Evolutionary conservation across 2,113 vertebrate species (phyloP).

Genomic region (Paralichthys olivaceus): DNA sequence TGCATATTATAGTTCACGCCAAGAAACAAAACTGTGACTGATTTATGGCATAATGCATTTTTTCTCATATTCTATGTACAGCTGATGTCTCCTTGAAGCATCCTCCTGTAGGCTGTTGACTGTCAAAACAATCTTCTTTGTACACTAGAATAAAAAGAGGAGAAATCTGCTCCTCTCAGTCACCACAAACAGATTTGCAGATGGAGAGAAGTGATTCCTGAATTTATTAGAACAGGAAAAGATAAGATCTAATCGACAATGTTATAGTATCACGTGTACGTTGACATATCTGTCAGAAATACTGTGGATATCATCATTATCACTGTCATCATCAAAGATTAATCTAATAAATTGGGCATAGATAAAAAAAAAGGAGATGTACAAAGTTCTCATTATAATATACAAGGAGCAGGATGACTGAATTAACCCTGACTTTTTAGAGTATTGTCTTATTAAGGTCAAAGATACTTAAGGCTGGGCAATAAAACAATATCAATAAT

Average conservation of each 20-base stretch:
- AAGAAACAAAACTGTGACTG: neutral
- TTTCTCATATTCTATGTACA: neutral
- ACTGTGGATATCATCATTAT: too few species aligned
- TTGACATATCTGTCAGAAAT: too few species aligned
- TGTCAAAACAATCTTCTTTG: neutral
- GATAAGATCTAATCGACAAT: neutral
- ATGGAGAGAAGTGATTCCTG: neutral
- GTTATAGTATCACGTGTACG: too few species aligned
- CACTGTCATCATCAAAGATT: too few species aligned
- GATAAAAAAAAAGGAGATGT: too few species aligned
- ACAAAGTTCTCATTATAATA: too few species aligned
- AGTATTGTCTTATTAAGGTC: too few species aligned
- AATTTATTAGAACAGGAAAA: neutral
- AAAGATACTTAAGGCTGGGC: too few species aligned
- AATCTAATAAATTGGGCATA: too few species aligned
- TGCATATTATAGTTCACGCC: neutral
- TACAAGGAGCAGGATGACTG: too few species aligned
- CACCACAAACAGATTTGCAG: neutral
- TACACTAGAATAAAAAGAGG: neutral
- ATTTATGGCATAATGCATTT: neutral
- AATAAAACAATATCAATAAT: too few species aligned
- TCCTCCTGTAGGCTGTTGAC: neutral
- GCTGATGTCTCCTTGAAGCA: conserved; percentile 14
- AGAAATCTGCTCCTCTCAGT: conserved; percentile 5
- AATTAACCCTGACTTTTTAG: too few species aligned